phyloP scores from a whole-genome alignment of 2,113 vertebrate genomes.

The Albula glossodonta region DNA sequence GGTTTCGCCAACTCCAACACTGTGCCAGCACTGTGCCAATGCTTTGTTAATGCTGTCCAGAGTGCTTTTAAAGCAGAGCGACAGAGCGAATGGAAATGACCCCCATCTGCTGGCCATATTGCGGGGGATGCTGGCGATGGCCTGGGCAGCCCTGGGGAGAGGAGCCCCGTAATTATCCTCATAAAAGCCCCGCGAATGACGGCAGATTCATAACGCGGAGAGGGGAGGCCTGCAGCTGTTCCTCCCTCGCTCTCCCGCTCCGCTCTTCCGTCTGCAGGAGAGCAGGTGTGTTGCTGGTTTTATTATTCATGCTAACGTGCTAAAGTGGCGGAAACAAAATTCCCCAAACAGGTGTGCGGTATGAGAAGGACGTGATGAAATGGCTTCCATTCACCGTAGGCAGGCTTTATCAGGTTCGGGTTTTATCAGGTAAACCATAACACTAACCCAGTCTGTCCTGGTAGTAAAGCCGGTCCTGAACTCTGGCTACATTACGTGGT shows the following conservation, averaged over 20 bases:
- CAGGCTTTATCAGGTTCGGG: background rate
- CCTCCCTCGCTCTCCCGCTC: background rate
- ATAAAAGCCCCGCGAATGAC: slow-evolving; percentile 50
- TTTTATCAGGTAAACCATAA: no score
- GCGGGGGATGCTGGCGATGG: slow-evolving; percentile 51
- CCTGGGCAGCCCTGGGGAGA: slow-evolving; percentile 44
- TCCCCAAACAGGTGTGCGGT: slow-evolving; percentile 38
- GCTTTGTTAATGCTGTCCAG: slow-evolving; percentile 8
- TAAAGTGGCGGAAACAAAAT: slow-evolving; percentile 24
- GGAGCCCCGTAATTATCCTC: slow-evolving; percentile 58
- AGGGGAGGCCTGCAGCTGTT: slow-evolving; percentile 38
- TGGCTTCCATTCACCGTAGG: slow-evolving; percentile 9
- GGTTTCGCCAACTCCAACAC: background rate
- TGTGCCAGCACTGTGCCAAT: background rate
- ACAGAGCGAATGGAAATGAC: slow-evolving; percentile 49
- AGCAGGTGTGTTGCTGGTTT: slow-evolving; percentile 57
- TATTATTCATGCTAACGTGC: slow-evolving; percentile 39
- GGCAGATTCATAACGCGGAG: slow-evolving; percentile 56
- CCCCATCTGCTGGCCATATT: slow-evolving; percentile 55
- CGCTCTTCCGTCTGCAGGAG: slow-evolving; percentile 34
- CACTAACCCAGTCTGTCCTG: no score
- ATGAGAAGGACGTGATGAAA: slow-evolving; percentile 42
- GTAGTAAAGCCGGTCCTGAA: no score
- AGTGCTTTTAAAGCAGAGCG: slow-evolving; percentile 2
- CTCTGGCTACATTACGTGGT: no score